Percentiles rank a stretch among this genome's conserved stretches.
Conservation (phyloP, 2,888 invertebrate genomes). For the Cantharis lateralis region DNA sequence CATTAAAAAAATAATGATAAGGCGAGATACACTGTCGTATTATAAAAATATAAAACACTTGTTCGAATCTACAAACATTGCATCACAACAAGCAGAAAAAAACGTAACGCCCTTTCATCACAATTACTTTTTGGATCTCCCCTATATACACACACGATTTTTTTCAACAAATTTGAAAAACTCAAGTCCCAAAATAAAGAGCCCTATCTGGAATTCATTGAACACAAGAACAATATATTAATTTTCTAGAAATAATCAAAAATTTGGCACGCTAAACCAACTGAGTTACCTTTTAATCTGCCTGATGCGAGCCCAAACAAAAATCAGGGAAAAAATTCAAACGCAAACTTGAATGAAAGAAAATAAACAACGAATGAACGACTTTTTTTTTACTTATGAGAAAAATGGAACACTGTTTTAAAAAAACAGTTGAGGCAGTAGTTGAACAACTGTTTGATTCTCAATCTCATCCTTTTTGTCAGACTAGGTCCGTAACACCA, state of each 20-base stretch:
- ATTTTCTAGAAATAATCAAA: neutral
- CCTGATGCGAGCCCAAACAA: neutral
- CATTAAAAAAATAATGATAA: conserved; percentile 16
- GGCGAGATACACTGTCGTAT: conserved; percentile 24
- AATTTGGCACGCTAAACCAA: neutral
- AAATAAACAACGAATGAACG: conserved; percentile 8
- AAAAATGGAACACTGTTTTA: conserved; percentile 47
- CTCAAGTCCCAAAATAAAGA: neutral
- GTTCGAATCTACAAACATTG: conserved; percentile 15
- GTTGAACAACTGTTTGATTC: conserved; percentile 32
- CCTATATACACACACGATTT: neutral
- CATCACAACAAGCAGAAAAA: neutral
- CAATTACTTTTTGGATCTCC: neutral
- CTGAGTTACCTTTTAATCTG: neutral
- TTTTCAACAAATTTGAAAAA: neutral
- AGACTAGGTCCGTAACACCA: conserved; percentile 18
- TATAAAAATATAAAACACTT: conserved; percentile 30
- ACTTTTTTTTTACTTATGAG: conserved; percentile 14
- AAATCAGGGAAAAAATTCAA: neutral
- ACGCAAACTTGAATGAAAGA: neutral
- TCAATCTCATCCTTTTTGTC: conserved; percentile 22
- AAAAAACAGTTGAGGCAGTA: conserved; percentile 38
- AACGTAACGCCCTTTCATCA: neutral
- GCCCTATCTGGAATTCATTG: neutral
- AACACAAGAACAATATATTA: neutral